These are phyloP conservation scores for Coenonympha glycerion DNA, from an alignment of 2,888 invertebrate genomes.

Conservation along the genomic window DNA sequence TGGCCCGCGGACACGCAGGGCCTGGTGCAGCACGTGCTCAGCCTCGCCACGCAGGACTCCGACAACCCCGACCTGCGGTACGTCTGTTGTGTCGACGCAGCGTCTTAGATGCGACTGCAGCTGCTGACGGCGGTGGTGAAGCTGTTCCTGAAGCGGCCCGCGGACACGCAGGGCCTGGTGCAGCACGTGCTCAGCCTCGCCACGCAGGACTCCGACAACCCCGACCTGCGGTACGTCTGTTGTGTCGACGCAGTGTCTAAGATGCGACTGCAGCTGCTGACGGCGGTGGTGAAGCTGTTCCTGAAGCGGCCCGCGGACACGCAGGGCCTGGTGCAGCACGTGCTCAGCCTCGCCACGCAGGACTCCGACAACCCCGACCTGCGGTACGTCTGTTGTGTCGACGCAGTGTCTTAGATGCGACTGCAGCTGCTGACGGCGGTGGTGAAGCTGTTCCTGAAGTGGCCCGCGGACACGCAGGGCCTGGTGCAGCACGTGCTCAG, in stretches of 20 bases:
- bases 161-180: conserved; percentile 98
- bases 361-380: conserved; percentile 97
- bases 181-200: conserved; percentile 85
- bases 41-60: conserved; percentile 75
- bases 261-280: conserved; percentile 95
- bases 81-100: too few species aligned
- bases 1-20: conserved; percentile 99
- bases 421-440: conserved; percentile 97
- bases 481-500: conserved; percentile 96
- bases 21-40: conserved; percentile 94
- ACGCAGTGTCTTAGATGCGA: conserved; percentile 84
- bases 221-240: conserved; percentile 79
- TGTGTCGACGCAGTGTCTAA: too few species aligned
- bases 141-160: conserved; percentile 97
- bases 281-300: conserved; percentile 99
- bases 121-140: conserved; percentile 98
- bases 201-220: conserved; percentile 92
- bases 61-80: conserved; percentile 91
- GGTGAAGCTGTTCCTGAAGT: conserved; percentile 97
- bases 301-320: conserved; percentile 98
- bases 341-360: conserved; percentile 62
- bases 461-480: conserved; percentile 98
- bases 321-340: conserved; percentile 98
- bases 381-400: too few species aligned
- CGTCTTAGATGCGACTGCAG: conserved; percentile 88